These are phyloP conservation scores for Diaprepes abbreviatus DNA, from an alignment of 2,888 invertebrate genomes.

Conservation along the genomic window DNA sequence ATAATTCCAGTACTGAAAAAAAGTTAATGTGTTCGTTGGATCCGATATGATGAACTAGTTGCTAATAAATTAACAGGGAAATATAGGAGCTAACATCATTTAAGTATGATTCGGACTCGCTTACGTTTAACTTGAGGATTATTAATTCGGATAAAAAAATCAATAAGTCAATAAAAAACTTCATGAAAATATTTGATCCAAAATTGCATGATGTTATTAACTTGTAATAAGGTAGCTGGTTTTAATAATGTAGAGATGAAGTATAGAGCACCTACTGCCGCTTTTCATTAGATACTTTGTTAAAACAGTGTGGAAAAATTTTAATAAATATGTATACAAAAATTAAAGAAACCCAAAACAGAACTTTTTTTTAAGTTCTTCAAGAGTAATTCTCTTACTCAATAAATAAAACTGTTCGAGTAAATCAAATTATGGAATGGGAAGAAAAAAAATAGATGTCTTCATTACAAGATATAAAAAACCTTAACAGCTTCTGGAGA, in stretches of 20 bases:
- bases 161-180: no score
- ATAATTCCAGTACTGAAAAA: conserved; percentile 31
- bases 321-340: conserved; percentile 33
- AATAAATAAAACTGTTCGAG: conserved; percentile 21
- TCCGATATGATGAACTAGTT: conserved; percentile 33
- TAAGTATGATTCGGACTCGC: no score
- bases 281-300: conserved; percentile 28
- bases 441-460: no score
- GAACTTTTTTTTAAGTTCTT: conserved; percentile 40
- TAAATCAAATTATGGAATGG: conserved; percentile 34
- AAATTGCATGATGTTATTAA: conserved; percentile 22
- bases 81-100: conserved; percentile 29
- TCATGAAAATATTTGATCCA: no score
- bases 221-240: conserved; percentile 28
- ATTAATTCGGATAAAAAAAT: no score
- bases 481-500: no score
- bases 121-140: no score
- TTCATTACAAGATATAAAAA: no score
- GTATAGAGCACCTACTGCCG: conserved; percentile 35
- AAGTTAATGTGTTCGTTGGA: conserved; percentile 10
- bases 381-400: conserved; percentile 26
- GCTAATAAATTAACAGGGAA: conserved; percentile 28
- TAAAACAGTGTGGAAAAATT: conserved; percentile 35
- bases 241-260: conserved; percentile 19
- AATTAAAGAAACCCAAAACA: conserved; percentile 30